Conservation (phyloP, 2,113 vertebrate genomes). For the Ariopsis seemanni region DNA sequence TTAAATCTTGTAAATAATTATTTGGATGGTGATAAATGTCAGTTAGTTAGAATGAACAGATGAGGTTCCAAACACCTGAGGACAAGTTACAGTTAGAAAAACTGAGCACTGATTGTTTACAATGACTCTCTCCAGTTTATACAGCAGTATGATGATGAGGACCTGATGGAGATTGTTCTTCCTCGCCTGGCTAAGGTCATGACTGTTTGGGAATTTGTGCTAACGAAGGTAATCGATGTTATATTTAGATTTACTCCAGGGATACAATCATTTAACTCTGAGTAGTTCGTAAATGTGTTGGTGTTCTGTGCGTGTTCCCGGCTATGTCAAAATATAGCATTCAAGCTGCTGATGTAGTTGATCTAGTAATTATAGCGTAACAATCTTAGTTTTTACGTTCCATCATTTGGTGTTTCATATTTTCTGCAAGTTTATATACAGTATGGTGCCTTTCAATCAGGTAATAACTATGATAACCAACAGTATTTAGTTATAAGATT, state of each 20-base stretch:
- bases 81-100: not conserved
- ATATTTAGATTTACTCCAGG: not conserved
- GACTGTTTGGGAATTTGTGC: constrained; percentile 88
- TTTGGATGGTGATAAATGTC: not conserved
- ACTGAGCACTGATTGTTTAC: not conserved
- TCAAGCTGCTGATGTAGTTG: not conserved
- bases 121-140: constrained; percentile 71
- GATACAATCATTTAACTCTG: not conserved
- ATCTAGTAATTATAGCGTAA: not conserved
- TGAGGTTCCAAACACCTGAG: not conserved
- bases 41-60: not conserved
- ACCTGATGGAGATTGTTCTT: constrained; percentile 86
- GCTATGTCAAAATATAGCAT: not conserved
- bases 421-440: not conserved
- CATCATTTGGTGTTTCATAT: not conserved
- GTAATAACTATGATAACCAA: not conserved
- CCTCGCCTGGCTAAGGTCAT: constrained; percentile 83
- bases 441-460: no score
- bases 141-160: constrained; percentile 83
- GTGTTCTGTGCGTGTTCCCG: not conserved
- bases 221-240: constrained; percentile 80
- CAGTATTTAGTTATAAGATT: not conserved
- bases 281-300: not conserved
- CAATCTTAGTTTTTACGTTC: not conserved
- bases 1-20: not conserved